phyloP scores from a whole-genome alignment of 2,113 vertebrate species.

The Peucedramus taeniatus region DNA sequence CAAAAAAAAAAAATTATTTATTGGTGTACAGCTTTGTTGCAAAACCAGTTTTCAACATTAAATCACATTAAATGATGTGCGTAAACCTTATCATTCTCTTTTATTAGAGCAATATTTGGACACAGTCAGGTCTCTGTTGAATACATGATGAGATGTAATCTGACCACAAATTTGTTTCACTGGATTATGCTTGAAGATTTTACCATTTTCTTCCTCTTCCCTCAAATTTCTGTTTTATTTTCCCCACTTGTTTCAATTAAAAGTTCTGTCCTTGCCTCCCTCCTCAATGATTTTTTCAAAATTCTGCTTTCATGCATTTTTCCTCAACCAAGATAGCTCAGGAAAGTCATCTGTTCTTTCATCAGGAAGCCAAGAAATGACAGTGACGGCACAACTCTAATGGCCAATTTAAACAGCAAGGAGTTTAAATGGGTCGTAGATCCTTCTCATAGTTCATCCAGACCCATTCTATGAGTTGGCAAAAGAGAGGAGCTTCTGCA shows the following conservation, averaged over 20 bases:
- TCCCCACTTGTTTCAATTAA: background rate
- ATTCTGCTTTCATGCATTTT: background rate
- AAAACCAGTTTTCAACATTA: background rate
- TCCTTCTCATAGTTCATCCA: background rate
- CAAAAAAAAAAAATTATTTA: background rate
- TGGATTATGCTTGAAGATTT: background rate
- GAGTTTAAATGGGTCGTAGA: background rate
- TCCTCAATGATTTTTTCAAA: background rate
- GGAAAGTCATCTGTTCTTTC: background rate
- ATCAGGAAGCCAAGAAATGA: background rate
- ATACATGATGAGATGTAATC: rapidly evolving
- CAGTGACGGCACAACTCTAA: background rate
- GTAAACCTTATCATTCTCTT: background rate
- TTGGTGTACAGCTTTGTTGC: background rate
- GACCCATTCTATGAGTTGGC: background rate
- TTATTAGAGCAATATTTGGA: background rate
- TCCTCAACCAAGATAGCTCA: background rate
- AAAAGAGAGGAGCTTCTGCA: background rate
- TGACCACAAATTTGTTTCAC: background rate
- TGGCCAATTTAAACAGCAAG: background rate
- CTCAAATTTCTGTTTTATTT: background rate
- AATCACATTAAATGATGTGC: background rate
- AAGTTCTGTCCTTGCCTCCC: background rate
- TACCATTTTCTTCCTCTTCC: background rate
- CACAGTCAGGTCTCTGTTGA: background rate